Percentiles rank a stretch among this genome's conserved stretches.
Evolutionary conservation across 2,113 vertebrate species (phyloP).

Genomic region (Oreochromis niloticus): DNA sequence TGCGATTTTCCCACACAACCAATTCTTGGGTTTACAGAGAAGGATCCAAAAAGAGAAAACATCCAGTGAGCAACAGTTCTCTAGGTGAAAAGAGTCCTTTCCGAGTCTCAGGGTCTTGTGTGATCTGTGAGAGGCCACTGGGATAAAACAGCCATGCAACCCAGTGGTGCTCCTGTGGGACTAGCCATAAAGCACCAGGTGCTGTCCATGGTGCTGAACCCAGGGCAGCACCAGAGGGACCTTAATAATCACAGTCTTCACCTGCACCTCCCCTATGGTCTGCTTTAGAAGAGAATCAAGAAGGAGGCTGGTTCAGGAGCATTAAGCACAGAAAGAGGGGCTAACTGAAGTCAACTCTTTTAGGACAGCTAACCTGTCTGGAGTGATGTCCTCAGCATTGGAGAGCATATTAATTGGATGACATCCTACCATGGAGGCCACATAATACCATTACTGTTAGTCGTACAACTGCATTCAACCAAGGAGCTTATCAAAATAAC

Average conservation of each 20-base stretch:
- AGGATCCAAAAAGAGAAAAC: neutral
- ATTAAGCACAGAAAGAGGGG: neutral
- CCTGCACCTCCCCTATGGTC: neutral
- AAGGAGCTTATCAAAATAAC: neutral
- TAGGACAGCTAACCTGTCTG: neutral
- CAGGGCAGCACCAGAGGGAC: neutral
- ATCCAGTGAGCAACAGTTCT: fast-evolving
- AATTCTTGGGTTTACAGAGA: neutral
- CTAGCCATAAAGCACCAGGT: neutral
- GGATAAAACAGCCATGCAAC: neutral
- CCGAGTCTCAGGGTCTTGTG: neutral
- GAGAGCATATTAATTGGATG: neutral
- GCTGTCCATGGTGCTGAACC: constrained; percentile 61
- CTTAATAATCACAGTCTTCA: neutral
- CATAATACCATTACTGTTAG: neutral
- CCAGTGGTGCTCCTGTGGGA: neutral
- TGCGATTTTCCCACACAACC: neutral
- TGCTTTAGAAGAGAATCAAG: neutral
- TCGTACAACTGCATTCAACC: neutral
- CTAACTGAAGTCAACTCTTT: neutral
- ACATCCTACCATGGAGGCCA: neutral
- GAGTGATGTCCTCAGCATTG: neutral
- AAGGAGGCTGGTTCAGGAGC: neutral
- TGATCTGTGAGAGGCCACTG: neutral
- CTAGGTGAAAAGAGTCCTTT: neutral